These are phyloP conservation scores for silkworm (Bombyx mori) DNA, from an alignment of 1,140 invertebrate genomes.

Conservation along the genomic window ASM3026992v2 NC_085132.1:820501-821000, in stretches of 20 bases:
- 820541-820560: background rate
- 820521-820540: background rate
- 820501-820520: slow-evolving; percentile 10
- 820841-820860: slow-evolving; percentile 57
- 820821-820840: slow-evolving; percentile 43
- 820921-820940: background rate
- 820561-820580: slow-evolving; percentile 61
- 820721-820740: slow-evolving; percentile 54
- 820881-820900: slow-evolving; percentile 26
- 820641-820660: slow-evolving; percentile 58
- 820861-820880: slow-evolving; percentile 40
- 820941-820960: slow-evolving; percentile 1
- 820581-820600: slow-evolving; percentile 55
- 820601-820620: slow-evolving; percentile 57
- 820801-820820: slow-evolving; percentile 24
- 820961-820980: slow-evolving; percentile 11
- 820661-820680: slow-evolving; percentile 58
- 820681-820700: slow-evolving; percentile 53
- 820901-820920: slow-evolving; percentile 8
- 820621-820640: slow-evolving; percentile 44
- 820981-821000: slow-evolving; percentile 22
- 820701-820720: slow-evolving; percentile 57
- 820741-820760: slow-evolving; percentile 61
- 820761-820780: slow-evolving; percentile 64
- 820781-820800: slow-evolving; percentile 44